These are phyloP conservation scores for Matsumurasca onukii DNA, from an alignment of 1,140 invertebrate species.

Conservation along the genomic window DNA sequence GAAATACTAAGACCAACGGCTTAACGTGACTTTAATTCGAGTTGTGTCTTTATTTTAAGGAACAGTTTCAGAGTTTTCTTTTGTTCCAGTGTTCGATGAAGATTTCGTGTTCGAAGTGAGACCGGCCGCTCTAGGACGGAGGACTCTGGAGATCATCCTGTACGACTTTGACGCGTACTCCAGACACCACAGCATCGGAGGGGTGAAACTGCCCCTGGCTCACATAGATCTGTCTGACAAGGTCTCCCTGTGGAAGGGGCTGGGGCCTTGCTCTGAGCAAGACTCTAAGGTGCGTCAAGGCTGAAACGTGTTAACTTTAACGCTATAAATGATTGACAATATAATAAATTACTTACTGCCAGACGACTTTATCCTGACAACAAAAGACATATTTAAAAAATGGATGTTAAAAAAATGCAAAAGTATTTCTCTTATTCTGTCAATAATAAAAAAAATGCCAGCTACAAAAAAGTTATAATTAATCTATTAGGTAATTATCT, in stretches of 20 bases:
- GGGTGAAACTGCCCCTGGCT: conserved; percentile 53
- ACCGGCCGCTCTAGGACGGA: conserved; percentile 55
- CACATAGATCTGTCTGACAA: conserved; percentile 52
- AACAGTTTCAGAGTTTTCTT: not conserved
- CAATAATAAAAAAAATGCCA: no score
- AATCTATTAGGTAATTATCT: no score
- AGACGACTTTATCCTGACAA: no score
- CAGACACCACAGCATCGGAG: conserved; percentile 58
- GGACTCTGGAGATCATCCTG: conserved; percentile 55
- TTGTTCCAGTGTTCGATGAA: conserved; percentile 64
- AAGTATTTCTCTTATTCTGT: no score
- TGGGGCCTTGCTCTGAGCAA: conserved; percentile 49
- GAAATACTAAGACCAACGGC: no score
- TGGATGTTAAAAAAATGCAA: no score
- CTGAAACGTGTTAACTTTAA: no score
- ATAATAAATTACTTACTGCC: no score
- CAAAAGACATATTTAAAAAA: no score
- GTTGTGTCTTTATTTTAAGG: not conserved
- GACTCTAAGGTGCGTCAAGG: conserved; percentile 49
- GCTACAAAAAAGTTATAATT: no score
- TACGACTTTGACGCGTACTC: conserved; percentile 69
- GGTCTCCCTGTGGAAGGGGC: conserved; percentile 49
- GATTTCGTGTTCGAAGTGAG: conserved; percentile 74
- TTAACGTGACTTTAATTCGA: not conserved
- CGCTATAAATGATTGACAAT: no score